Evolutionary conservation across 2,888 invertebrate genomes (phyloP).

Genomic region (Plemyria rubiginata): DNA sequence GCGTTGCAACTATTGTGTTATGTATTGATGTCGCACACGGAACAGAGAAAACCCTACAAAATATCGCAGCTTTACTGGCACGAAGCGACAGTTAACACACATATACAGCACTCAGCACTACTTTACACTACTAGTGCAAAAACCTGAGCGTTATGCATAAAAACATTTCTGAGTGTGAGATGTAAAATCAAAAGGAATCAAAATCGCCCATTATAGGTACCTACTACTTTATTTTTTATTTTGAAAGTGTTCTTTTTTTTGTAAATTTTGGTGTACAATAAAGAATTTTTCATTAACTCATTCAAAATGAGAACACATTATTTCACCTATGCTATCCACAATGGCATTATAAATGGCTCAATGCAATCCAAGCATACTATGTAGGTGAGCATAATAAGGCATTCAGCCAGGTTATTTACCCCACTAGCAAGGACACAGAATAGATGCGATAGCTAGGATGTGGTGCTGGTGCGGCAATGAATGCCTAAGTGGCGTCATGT

Average conservation of each 20-base stretch:
- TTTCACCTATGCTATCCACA: background rate
- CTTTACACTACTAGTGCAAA: too few species aligned
- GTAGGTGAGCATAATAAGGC: conserved; percentile 39
- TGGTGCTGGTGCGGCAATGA: conserved; percentile 62
- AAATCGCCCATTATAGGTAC: too few species aligned
- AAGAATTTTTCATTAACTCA: too few species aligned
- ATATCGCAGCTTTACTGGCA: background rate
- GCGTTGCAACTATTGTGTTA: conserved; percentile 1
- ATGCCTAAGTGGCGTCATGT: conserved; percentile 69
- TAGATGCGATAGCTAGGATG: conserved; percentile 28
- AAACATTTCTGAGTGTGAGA: too few species aligned
- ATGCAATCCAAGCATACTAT: conserved; percentile 16
- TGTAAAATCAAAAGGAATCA: too few species aligned
- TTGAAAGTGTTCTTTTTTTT: too few species aligned
- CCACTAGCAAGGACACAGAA: conserved; percentile 50
- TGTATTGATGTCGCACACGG: background rate
- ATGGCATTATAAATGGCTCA: conserved; percentile 6
- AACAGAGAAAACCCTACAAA: too few species aligned
- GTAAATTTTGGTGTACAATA: too few species aligned
- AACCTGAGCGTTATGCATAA: too few species aligned
- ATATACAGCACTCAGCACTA: background rate
- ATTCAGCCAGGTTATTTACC: conserved; percentile 73
- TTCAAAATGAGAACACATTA: background rate
- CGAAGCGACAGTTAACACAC: background rate
- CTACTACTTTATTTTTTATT: too few species aligned